These are phyloP conservation scores for Lagodon rhomboides DNA, from an alignment of 2,797 vertebrate genomes.

Conservation along the genomic window DNA sequence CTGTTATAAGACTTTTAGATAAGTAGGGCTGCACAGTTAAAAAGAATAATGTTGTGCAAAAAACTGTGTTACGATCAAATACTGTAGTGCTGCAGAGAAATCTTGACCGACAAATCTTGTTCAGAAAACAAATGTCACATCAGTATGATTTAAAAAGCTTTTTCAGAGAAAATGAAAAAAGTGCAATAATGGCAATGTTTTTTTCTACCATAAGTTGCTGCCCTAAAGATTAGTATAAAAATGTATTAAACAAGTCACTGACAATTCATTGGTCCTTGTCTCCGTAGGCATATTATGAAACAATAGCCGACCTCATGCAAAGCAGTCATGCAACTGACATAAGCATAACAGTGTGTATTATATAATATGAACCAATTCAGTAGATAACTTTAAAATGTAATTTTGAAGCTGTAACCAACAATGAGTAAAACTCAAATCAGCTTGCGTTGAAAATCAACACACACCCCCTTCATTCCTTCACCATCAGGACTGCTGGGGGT, in stretches of 20 bases:
- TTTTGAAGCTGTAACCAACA: background rate
- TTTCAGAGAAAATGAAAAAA: no score
- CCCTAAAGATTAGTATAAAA: background rate
- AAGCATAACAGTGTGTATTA: background rate
- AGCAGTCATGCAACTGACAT: no score
- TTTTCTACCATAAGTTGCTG: no score
- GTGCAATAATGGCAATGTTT: no score
- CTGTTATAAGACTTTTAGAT: background rate
- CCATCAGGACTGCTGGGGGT: slow-evolving; percentile 59
- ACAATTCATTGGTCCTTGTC: background rate
- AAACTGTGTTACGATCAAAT: no score
- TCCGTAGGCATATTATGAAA: background rate
- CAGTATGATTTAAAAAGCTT: no score
- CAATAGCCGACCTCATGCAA: background rate
- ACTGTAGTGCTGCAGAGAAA: no score
- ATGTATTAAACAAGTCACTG: background rate
- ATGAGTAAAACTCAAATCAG: background rate
- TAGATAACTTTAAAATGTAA: background rate
- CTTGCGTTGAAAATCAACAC: slow-evolving; percentile 27
- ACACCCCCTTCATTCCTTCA: slow-evolving; percentile 31
- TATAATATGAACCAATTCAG: background rate
- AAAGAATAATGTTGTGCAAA: no score
- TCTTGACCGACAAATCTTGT: no score
- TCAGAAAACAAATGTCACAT: no score
- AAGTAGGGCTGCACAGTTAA: no score